Evolutionary conservation across 2,113 vertebrate species (phyloP).

Genomic region (Hassar affinis): DNA sequence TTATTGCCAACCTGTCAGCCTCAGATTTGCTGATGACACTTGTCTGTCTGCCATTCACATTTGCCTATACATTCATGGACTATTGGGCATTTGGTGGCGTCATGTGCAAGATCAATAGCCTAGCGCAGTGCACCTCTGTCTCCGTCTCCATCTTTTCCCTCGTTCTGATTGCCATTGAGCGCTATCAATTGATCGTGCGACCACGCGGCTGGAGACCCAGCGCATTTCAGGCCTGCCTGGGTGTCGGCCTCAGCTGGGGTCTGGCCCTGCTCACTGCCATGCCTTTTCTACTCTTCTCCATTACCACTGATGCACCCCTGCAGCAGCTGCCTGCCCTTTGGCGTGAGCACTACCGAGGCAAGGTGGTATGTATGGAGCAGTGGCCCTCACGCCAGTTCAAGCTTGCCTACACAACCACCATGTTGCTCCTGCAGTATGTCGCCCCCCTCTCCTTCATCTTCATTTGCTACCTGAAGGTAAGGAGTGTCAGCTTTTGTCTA

Average conservation of each 20-base stretch:
- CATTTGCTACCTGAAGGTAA: conserved; percentile 88
- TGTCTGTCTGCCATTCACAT: conserved; percentile 85
- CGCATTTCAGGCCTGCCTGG: conserved; percentile 80
- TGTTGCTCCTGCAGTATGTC: conserved; percentile 83
- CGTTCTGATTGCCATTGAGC: conserved; percentile 83
- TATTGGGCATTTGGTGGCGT: conserved; percentile 86
- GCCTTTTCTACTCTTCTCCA: conserved; percentile 79
- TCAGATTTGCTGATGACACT: conserved; percentile 83
- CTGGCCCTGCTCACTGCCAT: conserved; percentile 77
- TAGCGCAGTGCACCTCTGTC: conserved; percentile 82
- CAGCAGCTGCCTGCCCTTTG: conserved; percentile 69
- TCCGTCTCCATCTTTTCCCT: conserved; percentile 85
- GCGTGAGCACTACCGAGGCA: conserved; percentile 77
- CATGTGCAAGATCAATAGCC: conserved; percentile 85
- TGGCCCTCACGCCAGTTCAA: conserved; percentile 79
- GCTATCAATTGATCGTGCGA: conserved; percentile 85
- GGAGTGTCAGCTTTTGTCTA: neutral
- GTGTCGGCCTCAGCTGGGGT: conserved; percentile 80
- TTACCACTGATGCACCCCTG: conserved; percentile 80
- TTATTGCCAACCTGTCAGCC: conserved; percentile 86
- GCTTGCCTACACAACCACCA: conserved; percentile 79
- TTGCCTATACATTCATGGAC: conserved; percentile 87
- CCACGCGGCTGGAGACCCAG: conserved; percentile 83
- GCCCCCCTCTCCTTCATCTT: conserved; percentile 85
- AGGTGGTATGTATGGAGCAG: conserved; percentile 81